A percentile compares a stretch with the other conserved stretches of the same genome.
Conservation (phyloP, 1,140 invertebrate genomes). For the silkworm (Bombyx mori) region ASM3026992v2 NC_085115.1:7659501-7660000, state of each 20-base stretch:
- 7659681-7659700: slow-evolving; percentile 33
- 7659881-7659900: slow-evolving; percentile 22
- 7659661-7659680: slow-evolving; percentile 21
- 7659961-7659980: too few species aligned
- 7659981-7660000: too few species aligned
- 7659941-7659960: too few species aligned
- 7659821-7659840: slow-evolving; percentile 69
- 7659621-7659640: too few species aligned
- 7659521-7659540: too few species aligned
- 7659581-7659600: too few species aligned
- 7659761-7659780: slow-evolving; percentile 54
- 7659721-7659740: slow-evolving; percentile 67
- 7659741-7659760: slow-evolving; percentile 69
- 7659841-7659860: slow-evolving; percentile 68
- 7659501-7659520: too few species aligned
- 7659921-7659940: not conserved
- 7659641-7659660: too few species aligned
- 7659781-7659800: slow-evolving; percentile 51
- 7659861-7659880: slow-evolving; percentile 64
- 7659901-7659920: not conserved
- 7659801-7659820: slow-evolving; percentile 37
- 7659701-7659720: slow-evolving; percentile 66
- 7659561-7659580: too few species aligned
- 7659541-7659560: too few species aligned
- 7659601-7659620: too few species aligned